phyloP scores from a whole-genome alignment of 2,888 invertebrate genomes.

The Steromphala cineraria region DNA sequence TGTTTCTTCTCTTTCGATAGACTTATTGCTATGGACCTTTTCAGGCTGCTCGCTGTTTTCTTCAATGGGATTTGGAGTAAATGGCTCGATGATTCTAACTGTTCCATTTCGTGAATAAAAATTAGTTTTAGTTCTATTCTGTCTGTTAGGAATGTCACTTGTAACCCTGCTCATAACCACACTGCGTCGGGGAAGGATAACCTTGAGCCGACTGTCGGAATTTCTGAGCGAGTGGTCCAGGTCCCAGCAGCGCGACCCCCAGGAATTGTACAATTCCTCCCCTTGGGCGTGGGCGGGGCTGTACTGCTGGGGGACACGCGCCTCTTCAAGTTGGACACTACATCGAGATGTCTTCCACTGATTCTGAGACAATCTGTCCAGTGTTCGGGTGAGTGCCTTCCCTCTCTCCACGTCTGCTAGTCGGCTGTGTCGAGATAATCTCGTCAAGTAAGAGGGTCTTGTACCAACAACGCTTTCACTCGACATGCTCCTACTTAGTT shows the following conservation, averaged over 20 bases:
- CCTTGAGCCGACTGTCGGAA: not conserved
- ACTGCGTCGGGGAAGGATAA: not conserved
- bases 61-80: not conserved
- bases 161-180: constrained; percentile 9
- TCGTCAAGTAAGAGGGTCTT: too few species aligned
- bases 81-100: constrained; percentile 1
- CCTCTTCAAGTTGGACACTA: not conserved
- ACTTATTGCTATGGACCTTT: not conserved
- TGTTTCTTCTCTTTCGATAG: constrained; percentile 28
- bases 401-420: constrained; percentile 9
- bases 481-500: too few species aligned
- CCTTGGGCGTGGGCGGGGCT: not conserved
- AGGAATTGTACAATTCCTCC: not conserved
- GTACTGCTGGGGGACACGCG: not conserved
- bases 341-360: constrained; percentile 3
- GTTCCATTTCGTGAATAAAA: constrained; percentile 22
- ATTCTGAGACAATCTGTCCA: not conserved
- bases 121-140: constrained; percentile 7
- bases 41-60: not conserved
- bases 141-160: not conserved
- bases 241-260: constrained; percentile 14
- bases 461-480: too few species aligned
- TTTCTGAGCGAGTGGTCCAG: not conserved
- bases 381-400: not conserved
- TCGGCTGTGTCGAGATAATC: constrained; percentile 2